phyloP scores from a whole-genome alignment of 2,888 invertebrate species.

The Drosophila meridionalis region DNA sequence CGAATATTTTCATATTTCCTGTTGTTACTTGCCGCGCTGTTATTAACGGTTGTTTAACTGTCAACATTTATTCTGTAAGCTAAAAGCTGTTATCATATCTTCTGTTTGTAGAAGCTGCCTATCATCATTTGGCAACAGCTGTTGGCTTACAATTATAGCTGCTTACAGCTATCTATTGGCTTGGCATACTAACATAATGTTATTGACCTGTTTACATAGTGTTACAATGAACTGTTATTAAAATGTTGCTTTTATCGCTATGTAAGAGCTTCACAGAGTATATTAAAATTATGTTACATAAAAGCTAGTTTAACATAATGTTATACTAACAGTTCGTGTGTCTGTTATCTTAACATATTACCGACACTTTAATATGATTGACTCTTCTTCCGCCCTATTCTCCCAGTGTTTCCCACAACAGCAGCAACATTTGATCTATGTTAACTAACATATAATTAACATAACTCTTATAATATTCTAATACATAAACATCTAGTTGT shows the following conservation, averaged over 20 bases:
- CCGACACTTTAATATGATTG: neutral
- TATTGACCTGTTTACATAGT: neutral
- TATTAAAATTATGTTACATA: neutral
- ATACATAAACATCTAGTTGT: slow-evolving; percentile 7
- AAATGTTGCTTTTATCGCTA: neutral
- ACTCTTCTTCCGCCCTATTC: neutral
- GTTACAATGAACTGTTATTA: neutral
- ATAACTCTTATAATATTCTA: slow-evolving; percentile 2
- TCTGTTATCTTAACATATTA: neutral
- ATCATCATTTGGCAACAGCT: neutral
- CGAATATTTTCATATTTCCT: neutral
- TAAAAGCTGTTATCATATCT: neutral
- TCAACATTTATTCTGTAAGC: neutral
- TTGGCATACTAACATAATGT: neutral
- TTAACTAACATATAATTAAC: slow-evolving; percentile 4
- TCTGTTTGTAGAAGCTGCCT: neutral
- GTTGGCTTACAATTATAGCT: neutral
- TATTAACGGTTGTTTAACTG: neutral
- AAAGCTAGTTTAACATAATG: neutral
- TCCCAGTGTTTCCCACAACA: neutral
- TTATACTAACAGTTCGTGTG: neutral
- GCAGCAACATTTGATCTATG: neutral
- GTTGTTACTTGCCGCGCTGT: neutral
- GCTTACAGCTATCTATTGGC: neutral
- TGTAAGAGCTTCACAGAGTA: neutral